phyloP scores from a whole-genome alignment of 2,888 invertebrate species.

The Rhaphigaster nebulosa region DNA sequence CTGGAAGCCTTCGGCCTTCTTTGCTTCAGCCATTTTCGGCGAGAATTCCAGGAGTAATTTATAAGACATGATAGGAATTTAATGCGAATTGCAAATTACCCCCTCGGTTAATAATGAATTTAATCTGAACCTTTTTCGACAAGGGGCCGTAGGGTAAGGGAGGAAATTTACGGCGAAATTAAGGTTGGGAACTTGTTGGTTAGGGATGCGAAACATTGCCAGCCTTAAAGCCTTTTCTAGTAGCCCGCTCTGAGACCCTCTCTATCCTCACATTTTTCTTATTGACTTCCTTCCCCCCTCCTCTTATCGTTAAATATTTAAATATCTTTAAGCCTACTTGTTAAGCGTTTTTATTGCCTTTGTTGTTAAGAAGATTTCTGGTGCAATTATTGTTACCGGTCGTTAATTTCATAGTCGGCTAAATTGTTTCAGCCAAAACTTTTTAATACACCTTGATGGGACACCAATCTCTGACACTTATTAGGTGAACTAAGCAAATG shows the following conservation, averaged over 20 bases:
- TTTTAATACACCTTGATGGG: too few relatives aligned
- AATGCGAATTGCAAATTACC: constrained; percentile 59
- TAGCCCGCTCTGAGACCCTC: neutral
- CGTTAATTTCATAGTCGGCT: neutral
- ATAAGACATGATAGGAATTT: constrained; percentile 59
- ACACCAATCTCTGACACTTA: too few relatives aligned
- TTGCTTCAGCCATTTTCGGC: constrained; percentile 2
- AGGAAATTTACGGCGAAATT: constrained; percentile 55
- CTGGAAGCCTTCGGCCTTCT: constrained; percentile 8
- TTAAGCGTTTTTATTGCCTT: neutral
- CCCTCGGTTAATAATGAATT: constrained; percentile 58
- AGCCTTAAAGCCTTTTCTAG: constrained; percentile 38
- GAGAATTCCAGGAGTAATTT: constrained; percentile 54
- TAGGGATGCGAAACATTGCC: neutral
- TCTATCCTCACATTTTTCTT: neutral
- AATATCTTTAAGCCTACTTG: neutral
- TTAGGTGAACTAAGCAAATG: too few relatives aligned
- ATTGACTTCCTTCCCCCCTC: neutral
- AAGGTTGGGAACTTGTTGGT: constrained; percentile 55
- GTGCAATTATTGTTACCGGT: neutral
- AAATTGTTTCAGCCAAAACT: neutral
- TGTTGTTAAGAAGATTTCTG: neutral
- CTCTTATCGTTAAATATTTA: neutral
- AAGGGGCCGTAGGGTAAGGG: constrained; percentile 41
- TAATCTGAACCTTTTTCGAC: constrained; percentile 50